Base-by-base conservation (phyloP, 1,140 invertebrate genomes). In the Saccostrea cuccullata region DNA sequence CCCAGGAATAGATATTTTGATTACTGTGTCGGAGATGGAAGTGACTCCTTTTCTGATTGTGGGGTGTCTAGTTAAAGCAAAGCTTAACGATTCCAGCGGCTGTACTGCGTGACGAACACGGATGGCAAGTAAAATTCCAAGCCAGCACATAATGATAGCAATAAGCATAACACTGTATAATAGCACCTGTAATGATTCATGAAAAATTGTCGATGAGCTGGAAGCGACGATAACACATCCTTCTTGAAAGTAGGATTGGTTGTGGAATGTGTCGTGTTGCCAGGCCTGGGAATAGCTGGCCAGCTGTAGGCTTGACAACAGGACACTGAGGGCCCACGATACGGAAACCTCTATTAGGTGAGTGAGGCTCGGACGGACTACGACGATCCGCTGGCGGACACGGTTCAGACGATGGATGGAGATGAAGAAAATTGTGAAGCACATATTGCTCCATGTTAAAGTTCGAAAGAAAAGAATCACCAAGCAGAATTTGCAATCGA, bases 361-460 rank as follows among this genome's bases (percentile, higher is more conserved):
- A 5, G 70, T 77, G 26, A 77, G 23, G 26, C 70, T 77, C 2
- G 70, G 70, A 26, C 70, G 70, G 26, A 77, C 30, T 26, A 77
- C 70, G 23, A 30, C 70, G 30, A 77, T 77, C 26, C 70, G 23
- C 15, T 77, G 70, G 2, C 70, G 70, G 26, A 77, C 70, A 26
- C 70, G 70, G 26, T 77, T 77, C 70, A 77, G 70, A 77, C 70
- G 70, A 12, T 77, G 70, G 26, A 77, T 77, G 26, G 70, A 77
- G 30, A 77, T 77, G 26, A 77, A 77, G 70, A 77, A 77, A 36
- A 77, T 77, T 17, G 70, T 77, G 23, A 77, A 15, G 70, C 70
- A 77, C 70, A 77, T 77, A 26, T 77, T 77, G 70, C 70, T 77
- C 70, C 70, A 77, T 36, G 70, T 30, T 36, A 77, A 13, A 4